Base-by-base conservation (phyloP, 2,113 vertebrate species). In the Clarias magur region DNA sequence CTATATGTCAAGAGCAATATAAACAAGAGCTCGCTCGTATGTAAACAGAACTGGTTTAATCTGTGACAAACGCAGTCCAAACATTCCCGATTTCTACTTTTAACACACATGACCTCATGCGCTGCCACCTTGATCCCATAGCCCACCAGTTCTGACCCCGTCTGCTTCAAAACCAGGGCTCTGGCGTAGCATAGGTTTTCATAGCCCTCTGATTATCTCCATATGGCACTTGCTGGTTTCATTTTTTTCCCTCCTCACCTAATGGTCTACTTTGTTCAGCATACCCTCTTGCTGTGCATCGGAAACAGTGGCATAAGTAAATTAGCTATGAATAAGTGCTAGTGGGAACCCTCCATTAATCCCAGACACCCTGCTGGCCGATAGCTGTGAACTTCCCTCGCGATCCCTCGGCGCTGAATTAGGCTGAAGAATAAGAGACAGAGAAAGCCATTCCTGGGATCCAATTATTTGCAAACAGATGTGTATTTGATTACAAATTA, bases 121-220 rank as follows among this genome's bases (percentile, higher is more conserved):
- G 10, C 79, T 81, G 88, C 92, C 90, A 91, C 89, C 92, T 92
- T 89, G 88, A 93, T 92, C 92, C 91, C 85, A 65, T 80, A 86
- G 86, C 81, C 87, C 83, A 89, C 57, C 86, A 89, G 92, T 90
- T 88, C 84, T 84, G 87, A 86, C 91, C 92, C 38, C 83, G 89
- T 88, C 63, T 88, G 88, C 62, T 92, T 92, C 91, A 89, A 88
- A 92, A 89, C 90, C 68, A 76, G 16, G 30, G 3, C 16, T 80
- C 87, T 83, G 91, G 89, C 89, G 81, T 91, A 92, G 93, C 93
- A 94, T 93, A 91, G 92, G 93, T 94, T 94, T 91, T 91, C 89
- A 86, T 85, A 86, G 92, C 91, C 80, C 88, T 83, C 85, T 91
- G 93, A 94, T 94, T 93, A 93, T 94, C 93, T 93, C 94, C 94